Conservation (phyloP, 2,113 vertebrate genomes). For the Microtus oregoni region DNA sequence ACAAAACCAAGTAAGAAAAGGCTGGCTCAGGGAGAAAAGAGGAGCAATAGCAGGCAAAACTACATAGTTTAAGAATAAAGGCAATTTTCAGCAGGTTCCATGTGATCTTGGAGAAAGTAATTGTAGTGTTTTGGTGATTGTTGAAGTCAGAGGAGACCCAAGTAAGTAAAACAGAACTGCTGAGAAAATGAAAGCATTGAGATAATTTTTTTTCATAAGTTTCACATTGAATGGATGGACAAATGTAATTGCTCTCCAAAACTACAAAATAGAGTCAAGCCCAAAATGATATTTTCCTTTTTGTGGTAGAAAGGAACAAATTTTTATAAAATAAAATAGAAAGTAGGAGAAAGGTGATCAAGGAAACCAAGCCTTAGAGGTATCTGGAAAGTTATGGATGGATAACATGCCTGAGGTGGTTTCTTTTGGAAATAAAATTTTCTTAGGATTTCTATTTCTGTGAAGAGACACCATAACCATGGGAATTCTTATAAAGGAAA, state of each 20-base stretch:
- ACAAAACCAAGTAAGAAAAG: background rate
- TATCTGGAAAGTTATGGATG: background rate
- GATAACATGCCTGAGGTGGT: background rate
- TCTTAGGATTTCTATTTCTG: background rate
- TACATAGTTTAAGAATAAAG: constrained; percentile 47
- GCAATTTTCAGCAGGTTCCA: background rate
- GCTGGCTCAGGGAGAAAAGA: constrained; percentile 8
- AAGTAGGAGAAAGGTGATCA: background rate
- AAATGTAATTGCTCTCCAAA: constrained; percentile 43
- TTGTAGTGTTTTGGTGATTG: background rate
- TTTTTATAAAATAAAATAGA: background rate
- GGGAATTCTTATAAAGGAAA: background rate
- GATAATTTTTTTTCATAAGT: constrained; percentile 7
- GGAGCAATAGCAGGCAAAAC: constrained; percentile 25
- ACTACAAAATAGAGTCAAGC: background rate
- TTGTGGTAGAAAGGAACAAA: background rate
- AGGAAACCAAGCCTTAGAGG: background rate
- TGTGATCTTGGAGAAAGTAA: constrained; percentile 37
- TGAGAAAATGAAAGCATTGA: constrained; percentile 54
- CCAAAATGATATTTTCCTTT: background rate
- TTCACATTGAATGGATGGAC: constrained; percentile 27
- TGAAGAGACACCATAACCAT: background rate
- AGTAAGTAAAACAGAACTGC: constrained; percentile 21
- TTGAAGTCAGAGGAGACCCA: background rate
- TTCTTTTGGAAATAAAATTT: constrained; percentile 7